Evolutionary conservation across 92 coral and sea anemone species (phyloP).

Genomic region (Siderastrea radians): DNA sequence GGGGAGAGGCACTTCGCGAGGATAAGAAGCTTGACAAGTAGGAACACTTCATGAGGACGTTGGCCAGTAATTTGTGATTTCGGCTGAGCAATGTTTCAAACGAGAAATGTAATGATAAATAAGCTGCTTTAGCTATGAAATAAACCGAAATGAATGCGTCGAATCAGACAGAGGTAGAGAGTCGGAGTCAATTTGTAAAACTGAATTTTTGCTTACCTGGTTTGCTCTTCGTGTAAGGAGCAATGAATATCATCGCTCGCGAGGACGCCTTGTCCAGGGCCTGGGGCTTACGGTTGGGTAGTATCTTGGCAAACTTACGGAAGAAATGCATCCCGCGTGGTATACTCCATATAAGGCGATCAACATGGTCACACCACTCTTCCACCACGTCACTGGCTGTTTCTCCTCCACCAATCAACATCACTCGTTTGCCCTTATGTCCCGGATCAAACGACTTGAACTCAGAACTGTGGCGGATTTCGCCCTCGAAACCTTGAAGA

Average conservation of each 20-base stretch:
- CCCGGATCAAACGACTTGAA: conserved; percentile 68
- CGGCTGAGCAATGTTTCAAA: too few relatives aligned
- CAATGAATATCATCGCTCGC: conserved; percentile 24
- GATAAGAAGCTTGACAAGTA: too few relatives aligned
- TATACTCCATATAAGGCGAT: conserved; percentile 72
- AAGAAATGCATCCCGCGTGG: too few relatives aligned
- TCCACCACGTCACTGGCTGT: conserved; percentile 80
- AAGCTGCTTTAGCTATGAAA: too few relatives aligned
- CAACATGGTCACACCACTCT: conserved; percentile 75
- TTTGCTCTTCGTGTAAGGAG: conserved; percentile 12
- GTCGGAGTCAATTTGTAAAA: too few relatives aligned
- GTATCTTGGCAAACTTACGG: conserved; percentile 58
- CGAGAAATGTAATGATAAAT: too few relatives aligned
- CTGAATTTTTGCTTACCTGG: conserved; percentile 36
- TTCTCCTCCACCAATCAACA: conserved; percentile 84
- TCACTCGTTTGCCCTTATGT: conserved; percentile 68
- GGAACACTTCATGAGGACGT: too few relatives aligned
- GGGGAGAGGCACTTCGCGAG: too few relatives aligned
- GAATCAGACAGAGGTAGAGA: too few relatives aligned
- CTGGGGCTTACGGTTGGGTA: conserved; percentile 76
- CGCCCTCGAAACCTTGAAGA: conserved; percentile 61
- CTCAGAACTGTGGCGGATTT: conserved; percentile 65
- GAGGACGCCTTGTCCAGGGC: conserved; percentile 83
- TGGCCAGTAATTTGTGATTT: too few relatives aligned
- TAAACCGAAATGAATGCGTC: too few relatives aligned